These are phyloP conservation scores for Prionailurus bengalensis DNA, from an alignment of 2,113 vertebrate genomes.

Conservation along the genomic window DNA sequence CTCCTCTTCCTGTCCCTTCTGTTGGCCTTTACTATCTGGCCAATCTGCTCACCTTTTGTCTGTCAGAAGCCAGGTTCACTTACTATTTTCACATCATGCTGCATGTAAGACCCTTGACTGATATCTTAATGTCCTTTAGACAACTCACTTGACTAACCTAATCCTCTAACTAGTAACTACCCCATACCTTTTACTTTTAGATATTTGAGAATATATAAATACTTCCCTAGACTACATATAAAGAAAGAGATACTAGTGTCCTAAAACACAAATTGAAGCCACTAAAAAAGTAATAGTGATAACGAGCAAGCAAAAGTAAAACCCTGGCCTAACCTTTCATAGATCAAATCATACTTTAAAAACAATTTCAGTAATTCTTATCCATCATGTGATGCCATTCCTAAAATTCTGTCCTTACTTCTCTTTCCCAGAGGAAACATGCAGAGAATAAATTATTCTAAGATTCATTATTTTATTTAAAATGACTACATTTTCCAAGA, in stretches of 20 bases:
- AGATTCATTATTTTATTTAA: conserved; percentile 60
- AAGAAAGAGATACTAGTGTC: background rate
- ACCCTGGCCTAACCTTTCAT: background rate
- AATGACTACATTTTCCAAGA: background rate
- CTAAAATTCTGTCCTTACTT: conserved; percentile 16
- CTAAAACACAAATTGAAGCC: background rate
- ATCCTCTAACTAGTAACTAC: background rate
- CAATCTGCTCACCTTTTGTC: background rate
- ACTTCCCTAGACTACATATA: background rate
- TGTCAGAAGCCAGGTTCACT: background rate
- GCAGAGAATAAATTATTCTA: background rate
- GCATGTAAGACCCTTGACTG: background rate
- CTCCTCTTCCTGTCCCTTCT: background rate
- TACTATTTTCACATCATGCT: background rate
- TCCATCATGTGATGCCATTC: background rate
- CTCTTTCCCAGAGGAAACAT: background rate
- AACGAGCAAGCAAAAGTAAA: conserved; percentile 32
- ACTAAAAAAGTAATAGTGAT: background rate
- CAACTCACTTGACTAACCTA: background rate
- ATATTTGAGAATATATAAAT: conserved; percentile 25
- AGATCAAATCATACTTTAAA: background rate
- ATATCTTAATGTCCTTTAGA: background rate
- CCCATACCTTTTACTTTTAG: background rate
- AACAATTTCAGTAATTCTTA: background rate
- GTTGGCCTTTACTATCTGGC: background rate